A percentile compares a stretch with the other conserved stretches of the same genome.
Conservation (phyloP, 2,797 vertebrate genomes). For the Ptychadena robeensis region DNA sequence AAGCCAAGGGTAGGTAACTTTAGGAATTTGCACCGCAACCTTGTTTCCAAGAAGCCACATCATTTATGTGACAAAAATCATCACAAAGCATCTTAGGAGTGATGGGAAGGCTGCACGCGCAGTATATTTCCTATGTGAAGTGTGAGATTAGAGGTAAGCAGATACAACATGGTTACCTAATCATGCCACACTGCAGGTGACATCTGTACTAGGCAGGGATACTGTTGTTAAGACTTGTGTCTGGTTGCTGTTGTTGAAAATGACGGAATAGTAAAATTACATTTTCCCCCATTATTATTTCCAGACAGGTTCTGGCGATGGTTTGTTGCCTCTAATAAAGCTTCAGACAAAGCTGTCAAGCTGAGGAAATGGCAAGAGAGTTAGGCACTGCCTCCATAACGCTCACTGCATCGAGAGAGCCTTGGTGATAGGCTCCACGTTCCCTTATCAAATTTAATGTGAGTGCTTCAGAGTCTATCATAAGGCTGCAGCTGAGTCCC, state of each 20-base stretch:
- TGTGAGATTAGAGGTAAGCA: constrained; percentile 65
- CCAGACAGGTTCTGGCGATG: constrained; percentile 78
- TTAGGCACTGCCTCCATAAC: constrained; percentile 70
- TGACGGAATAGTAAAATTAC: constrained; percentile 79
- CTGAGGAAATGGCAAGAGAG: constrained; percentile 74
- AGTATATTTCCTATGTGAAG: constrained; percentile 66
- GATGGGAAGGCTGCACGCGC: constrained; percentile 1
- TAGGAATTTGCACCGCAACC: not conserved
- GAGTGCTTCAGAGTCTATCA: constrained; percentile 67
- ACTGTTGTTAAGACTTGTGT: constrained; percentile 75
- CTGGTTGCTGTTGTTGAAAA: constrained; percentile 74
- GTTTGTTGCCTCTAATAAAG: constrained; percentile 83
- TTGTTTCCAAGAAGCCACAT: not conserved
- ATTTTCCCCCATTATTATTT: constrained; percentile 83
- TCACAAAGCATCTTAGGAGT: not conserved
- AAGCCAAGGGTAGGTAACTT: not conserved
- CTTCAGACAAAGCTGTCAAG: constrained; percentile 81
- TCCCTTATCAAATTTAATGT: constrained; percentile 70
- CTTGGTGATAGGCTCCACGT: constrained; percentile 65
- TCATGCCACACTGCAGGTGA: constrained; percentile 74
- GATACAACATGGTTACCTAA: constrained; percentile 71
- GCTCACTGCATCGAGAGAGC: constrained; percentile 68
- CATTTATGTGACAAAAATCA: not conserved
- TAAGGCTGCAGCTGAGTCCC: constrained; percentile 66
- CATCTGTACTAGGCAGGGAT: constrained; percentile 74